These are phyloP conservation scores for Dipodomys spectabilis DNA, from an alignment of 2,113 vertebrate genomes.

Conservation along the genomic window DNA sequence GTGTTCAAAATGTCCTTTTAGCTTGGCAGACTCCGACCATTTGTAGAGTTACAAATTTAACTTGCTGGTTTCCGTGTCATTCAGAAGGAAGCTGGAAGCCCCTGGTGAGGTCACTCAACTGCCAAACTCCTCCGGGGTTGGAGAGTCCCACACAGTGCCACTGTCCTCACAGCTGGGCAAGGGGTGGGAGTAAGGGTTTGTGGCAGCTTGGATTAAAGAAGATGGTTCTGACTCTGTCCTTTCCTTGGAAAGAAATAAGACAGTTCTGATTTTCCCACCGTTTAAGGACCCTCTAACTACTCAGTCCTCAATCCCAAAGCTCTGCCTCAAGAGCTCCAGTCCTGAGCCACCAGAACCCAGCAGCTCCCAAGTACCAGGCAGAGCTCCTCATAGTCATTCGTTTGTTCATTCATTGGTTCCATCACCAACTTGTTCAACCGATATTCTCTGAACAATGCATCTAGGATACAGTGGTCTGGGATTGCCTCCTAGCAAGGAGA, in stretches of 20 bases:
- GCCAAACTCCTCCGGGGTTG: no score
- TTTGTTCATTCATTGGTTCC: not conserved
- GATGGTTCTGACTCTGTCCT: not conserved
- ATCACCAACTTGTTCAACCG: not conserved
- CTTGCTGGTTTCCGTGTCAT: not conserved
- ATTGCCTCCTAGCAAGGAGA: not conserved
- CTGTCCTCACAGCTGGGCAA: not conserved
- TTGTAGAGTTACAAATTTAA: not conserved
- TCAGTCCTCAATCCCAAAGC: not conserved
- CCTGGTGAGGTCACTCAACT: not conserved
- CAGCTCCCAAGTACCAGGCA: not conserved
- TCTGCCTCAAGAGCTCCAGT: not conserved
- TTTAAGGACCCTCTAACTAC: not conserved
- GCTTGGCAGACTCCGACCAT: not conserved
- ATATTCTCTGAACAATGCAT: not conserved
- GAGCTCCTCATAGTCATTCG: not conserved
- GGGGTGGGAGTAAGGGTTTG: fast-evolving
- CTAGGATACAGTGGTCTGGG: not conserved
- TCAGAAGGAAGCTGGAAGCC: no score
- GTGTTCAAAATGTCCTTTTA: not conserved
- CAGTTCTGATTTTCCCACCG: not conserved
- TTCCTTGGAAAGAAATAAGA: not conserved
- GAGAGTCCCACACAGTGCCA: no score
- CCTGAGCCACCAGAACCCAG: not conserved
- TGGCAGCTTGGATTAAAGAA: not conserved